Base-by-base conservation (phyloP, 1,140 invertebrate species). In the Antheraea mylitta region DNA sequence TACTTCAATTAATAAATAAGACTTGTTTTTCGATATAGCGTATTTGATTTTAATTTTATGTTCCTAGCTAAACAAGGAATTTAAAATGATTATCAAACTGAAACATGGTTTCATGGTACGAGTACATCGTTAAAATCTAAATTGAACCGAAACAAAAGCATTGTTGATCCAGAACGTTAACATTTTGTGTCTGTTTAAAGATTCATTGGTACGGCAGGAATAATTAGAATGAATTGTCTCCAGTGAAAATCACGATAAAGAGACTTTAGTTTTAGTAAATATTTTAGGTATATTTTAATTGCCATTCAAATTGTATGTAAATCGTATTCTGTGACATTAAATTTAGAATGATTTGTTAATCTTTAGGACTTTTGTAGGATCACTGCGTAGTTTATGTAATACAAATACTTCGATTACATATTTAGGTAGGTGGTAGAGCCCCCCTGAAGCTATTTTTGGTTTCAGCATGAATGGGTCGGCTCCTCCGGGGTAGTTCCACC, bases 191-290 rank as follows among this genome's bases (percentile, higher is more conserved):
- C 71, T 72, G 73, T 71, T 80, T 67, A 74, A 76, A 72, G 64
- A 78, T 77, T 78, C 79, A 75, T 78, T 73, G 64, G 75, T 72
- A 67, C 75, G 69, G 73, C 73, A 77, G 73, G 74, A 73, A 75
- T 80, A 79, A 80, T 80, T 77, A 72, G 30, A 69, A 60, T 74
- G 74, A 77, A 74, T 76, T 62, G 77, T 53, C 10, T 53, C 70
- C 74, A 79, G 79, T 82, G 77, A 82, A 82, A 82, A 79, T 82
- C 77, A 82, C 75, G 71, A 67, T 69, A 67, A 77, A 74, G 75
- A 30, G 73, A 68, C 74, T 66, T 76, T 53, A 53, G 11, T 53
- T 53, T 5, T n/a, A 53, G 5, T 16, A 0, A 13, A 16, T 13
- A 16, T 53, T 53, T 13, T 53, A 10, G 38, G 38, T 11, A 10